Evolutionary conservation across 2,888 invertebrate species (phyloP).

Genomic region (Drosophila eohydei): DNA sequence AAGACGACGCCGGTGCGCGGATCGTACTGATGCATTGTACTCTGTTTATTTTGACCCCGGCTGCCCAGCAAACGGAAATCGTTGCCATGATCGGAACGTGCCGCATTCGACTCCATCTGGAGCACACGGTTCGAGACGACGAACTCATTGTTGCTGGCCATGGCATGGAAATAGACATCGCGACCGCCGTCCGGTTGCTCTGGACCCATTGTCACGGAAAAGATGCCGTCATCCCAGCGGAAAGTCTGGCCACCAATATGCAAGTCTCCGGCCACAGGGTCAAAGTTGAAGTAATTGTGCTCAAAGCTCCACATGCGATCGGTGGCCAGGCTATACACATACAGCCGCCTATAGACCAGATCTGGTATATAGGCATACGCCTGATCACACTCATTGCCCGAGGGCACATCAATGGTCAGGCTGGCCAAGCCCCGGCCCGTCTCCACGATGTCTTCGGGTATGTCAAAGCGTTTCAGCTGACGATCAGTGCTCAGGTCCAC

Average conservation of each 20-base stretch:
- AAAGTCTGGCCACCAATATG: constrained; percentile 89
- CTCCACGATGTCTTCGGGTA: constrained; percentile 82
- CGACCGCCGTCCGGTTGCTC: constrained; percentile 86
- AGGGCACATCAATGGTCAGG: constrained; percentile 88
- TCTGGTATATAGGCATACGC: constrained; percentile 90
- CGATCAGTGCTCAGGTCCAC: constrained; percentile 88
- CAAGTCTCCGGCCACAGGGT: constrained; percentile 89
- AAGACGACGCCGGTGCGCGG: constrained; percentile 87
- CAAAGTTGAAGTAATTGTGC: constrained; percentile 91
- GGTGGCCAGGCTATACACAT: constrained; percentile 83
- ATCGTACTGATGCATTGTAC: constrained; percentile 89
- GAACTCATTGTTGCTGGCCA: constrained; percentile 90
- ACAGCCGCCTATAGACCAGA: constrained; percentile 75
- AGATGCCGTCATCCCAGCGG: constrained; percentile 93
- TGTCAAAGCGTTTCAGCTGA: constrained; percentile 87
- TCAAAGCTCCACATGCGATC: constrained; percentile 89
- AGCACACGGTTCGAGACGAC: constrained; percentile 88
- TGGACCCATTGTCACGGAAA: constrained; percentile 89
- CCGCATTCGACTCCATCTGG: constrained; percentile 86
- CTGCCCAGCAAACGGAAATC: constrained; percentile 88
- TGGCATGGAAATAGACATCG: constrained; percentile 91
- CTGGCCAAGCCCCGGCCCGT: constrained; percentile 87
- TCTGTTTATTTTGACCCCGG: constrained; percentile 88
- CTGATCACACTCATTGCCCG: constrained; percentile 86
- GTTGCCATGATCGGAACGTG: constrained; percentile 86